Evolutionary conservation across 2,797 vertebrate species (phyloP).

Genomic region (Ctenopoma multispine): DNA sequence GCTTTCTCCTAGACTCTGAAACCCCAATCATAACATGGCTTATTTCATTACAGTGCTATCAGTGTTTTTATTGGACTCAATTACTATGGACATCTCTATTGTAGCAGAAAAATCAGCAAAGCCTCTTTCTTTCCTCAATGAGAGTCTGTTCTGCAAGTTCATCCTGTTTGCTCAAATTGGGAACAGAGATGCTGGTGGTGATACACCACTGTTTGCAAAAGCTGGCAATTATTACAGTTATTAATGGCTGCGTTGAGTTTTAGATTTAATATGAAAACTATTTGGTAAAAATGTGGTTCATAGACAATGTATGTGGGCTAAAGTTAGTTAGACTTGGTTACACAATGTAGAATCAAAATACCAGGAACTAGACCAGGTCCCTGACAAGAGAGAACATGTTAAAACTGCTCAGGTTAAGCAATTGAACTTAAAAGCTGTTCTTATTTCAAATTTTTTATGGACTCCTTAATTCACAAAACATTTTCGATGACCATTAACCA

Average conservation of each 20-base stretch:
- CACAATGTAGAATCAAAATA: constrained; percentile 11
- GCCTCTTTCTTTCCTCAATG: constrained; percentile 19
- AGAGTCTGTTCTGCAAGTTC: constrained; percentile 39
- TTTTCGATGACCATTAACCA: constrained; percentile 3
- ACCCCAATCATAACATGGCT: constrained; percentile 64
- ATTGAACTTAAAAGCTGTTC: background rate
- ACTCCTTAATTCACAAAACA: constrained; percentile 5
- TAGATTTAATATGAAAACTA: constrained; percentile 54
- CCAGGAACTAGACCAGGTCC: background rate
- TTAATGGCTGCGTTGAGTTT: constrained; percentile 18
- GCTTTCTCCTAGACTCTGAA: constrained; percentile 59
- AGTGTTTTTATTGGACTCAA: constrained; percentile 72
- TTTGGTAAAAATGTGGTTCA: constrained; percentile 52
- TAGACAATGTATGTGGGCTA: constrained; percentile 31
- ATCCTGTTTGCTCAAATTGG: constrained; percentile 33
- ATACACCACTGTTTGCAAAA: constrained; percentile 55
- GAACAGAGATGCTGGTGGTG: constrained; percentile 29
- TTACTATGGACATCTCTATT: constrained; percentile 67
- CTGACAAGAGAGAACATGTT: background rate
- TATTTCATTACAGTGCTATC: constrained; percentile 75
- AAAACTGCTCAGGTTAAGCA: constrained; percentile 1
- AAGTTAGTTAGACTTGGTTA: constrained; percentile 43
- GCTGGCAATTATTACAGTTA: constrained; percentile 14
- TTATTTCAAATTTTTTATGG: background rate
- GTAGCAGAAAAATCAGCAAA: constrained; percentile 48